These are phyloP conservation scores for Morpho helenor DNA, from an alignment of 2,888 invertebrate genomes.

Conservation along the genomic window DNA sequence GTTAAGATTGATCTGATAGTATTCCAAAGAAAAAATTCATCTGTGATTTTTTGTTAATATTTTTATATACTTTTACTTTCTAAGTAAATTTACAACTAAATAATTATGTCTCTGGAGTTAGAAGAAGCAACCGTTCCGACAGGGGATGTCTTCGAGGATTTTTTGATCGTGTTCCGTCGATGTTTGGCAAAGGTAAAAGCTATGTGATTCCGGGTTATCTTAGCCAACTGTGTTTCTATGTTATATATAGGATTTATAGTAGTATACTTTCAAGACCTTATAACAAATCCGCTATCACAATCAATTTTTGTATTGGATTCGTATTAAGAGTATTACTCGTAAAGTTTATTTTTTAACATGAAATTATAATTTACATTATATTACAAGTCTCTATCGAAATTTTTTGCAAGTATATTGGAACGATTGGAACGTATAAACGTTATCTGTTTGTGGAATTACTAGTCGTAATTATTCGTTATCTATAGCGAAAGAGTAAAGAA, in stretches of 20 bases:
- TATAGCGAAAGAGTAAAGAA: too few relatives aligned
- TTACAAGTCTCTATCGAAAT: too few relatives aligned
- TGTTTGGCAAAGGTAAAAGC: conserved; percentile 84
- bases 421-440: too few relatives aligned
- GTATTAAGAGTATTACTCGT: too few relatives aligned
- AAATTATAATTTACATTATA: too few relatives aligned
- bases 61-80: conserved; percentile 35
- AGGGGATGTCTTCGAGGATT: conserved; percentile 87
- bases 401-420: too few relatives aligned
- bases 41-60: conserved; percentile 58
- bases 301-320: too few relatives aligned
- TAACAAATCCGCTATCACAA: too few relatives aligned
- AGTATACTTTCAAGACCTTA: too few relatives aligned
- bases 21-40: conserved; percentile 59
- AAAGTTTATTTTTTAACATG: too few relatives aligned
- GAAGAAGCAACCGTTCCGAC: conserved; percentile 80
- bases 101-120: conserved; percentile 81
- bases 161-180: conserved; percentile 83
- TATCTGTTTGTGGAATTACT: too few relatives aligned
- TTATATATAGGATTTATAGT: conserved; percentile 6
- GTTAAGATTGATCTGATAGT: conserved; percentile 53
- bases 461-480: too few relatives aligned
- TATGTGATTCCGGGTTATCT: conserved; percentile 62
- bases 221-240: conserved; percentile 30
- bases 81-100: conserved; percentile 37